Evolutionary conservation across 2,888 invertebrate genomes (phyloP).

Genomic region (Nomada lathburiana): DNA sequence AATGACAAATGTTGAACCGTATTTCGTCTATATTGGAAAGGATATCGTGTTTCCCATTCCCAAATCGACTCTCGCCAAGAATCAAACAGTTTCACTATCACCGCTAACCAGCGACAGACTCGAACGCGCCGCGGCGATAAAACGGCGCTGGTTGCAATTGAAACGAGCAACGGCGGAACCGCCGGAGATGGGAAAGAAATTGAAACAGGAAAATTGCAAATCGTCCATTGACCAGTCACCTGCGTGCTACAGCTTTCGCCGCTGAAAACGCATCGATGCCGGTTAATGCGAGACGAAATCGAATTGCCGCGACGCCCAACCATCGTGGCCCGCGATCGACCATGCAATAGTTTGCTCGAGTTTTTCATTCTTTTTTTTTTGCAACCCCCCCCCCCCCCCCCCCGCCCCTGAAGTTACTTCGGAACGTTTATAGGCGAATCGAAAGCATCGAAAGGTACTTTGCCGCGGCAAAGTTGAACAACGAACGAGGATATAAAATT

Average conservation of each 20-base stretch:
- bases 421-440: constrained; percentile 17
- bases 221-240: not conserved
- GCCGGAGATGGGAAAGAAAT: constrained; percentile 33
- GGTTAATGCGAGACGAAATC: constrained; percentile 41
- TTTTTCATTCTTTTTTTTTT: constrained; percentile 37
- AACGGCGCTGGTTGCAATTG: constrained; percentile 1
- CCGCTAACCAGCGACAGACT: not conserved
- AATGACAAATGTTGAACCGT: too few species aligned
- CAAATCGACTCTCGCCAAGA: too few species aligned
- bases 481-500: not conserved
- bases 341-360: constrained; percentile 40
- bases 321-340: constrained; percentile 7
- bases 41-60: too few species aligned
- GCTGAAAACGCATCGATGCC: constrained; percentile 24
- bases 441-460: not conserved
- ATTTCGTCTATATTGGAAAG: too few species aligned
- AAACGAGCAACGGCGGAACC: constrained; percentile 17
- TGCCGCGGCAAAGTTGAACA: not conserved
- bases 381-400: too few species aligned
- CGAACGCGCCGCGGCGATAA: not conserved
- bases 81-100: not conserved
- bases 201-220: constrained; percentile 40
- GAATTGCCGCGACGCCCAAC: constrained; percentile 33
- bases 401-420: constrained; percentile 37
- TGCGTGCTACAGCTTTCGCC: constrained; percentile 9